phyloP scores from a whole-genome alignment of 2,113 vertebrate species.

The Pollachius pollachius region DNA sequence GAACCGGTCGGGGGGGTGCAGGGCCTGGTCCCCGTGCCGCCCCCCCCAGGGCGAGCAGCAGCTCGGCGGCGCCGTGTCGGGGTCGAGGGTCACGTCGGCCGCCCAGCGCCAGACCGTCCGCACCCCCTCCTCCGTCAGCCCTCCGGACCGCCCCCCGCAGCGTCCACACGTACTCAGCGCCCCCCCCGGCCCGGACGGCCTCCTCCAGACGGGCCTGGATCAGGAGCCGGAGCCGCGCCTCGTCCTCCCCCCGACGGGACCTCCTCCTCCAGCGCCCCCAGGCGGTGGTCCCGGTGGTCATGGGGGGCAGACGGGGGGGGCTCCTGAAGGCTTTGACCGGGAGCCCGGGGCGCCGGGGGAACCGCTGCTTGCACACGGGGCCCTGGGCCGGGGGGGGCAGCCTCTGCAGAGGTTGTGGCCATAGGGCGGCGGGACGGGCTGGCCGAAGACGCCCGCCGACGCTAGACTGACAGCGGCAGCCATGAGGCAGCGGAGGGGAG shows the following conservation, averaged over 20 bases:
- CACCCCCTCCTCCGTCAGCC: constrained; percentile 36
- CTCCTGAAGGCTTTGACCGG: constrained; percentile 64
- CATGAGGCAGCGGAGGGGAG: constrained; percentile 53
- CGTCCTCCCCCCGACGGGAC: constrained; percentile 18
- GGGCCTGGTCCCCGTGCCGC: constrained; percentile 31
- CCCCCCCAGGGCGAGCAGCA: constrained; percentile 56
- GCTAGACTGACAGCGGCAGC: constrained; percentile 40
- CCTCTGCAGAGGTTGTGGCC: constrained; percentile 71
- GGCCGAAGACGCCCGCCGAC: constrained; percentile 58
- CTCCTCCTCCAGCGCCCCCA: too few species aligned
- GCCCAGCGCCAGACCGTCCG: constrained; percentile 39
- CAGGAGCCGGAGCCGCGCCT: too few species aligned
- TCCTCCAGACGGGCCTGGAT: too few species aligned
- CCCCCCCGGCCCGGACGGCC: too few species aligned
- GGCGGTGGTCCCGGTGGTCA: too few species aligned
- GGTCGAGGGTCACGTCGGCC: constrained; percentile 65
- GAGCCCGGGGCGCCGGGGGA: constrained; percentile 51
- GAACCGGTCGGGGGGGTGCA: constrained; percentile 53
- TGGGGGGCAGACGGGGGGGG: too few species aligned
- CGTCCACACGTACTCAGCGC: constrained; percentile 42
- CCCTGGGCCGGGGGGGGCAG: constrained; percentile 51
- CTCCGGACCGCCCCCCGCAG: constrained; percentile 50
- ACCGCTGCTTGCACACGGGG: constrained; percentile 60
- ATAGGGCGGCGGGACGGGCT: constrained; percentile 61
- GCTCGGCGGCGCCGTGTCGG: constrained; percentile 63